Evolutionary conservation across 2,113 vertebrate genomes (phyloP), one percentile per base, ranked within the genome.

Genomic region (Oryzias curvinotus): DNA sequence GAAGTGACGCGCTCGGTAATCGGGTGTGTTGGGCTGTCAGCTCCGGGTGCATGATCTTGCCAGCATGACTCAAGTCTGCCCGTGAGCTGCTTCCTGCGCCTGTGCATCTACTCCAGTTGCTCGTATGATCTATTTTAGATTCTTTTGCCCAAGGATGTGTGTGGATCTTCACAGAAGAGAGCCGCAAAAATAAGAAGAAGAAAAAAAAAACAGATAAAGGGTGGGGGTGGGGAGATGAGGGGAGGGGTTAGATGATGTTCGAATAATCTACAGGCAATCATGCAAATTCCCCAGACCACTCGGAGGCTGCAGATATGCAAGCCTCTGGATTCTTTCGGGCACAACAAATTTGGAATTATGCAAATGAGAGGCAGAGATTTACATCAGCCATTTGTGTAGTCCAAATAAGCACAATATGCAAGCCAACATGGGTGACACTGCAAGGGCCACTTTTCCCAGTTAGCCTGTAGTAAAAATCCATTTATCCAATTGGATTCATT

Each of bases 51-150:
- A 86, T 86, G 85, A 88, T 90, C 88, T 90, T 88, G 88, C 90
- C 90, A 89, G 88, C 85, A 87, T 92, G 88, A 91, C 89, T 92
- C 88, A 91, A 91, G 87, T 89, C 82, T 91, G 89, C 87, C 87
- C 85, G 78, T 87, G 86, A 91, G 86, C 88, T 67, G 81, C 86
- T 85, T 85, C 87, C 85, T 82, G 78, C 75, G 82, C 85, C 82
- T 88, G 87, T 82, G 85, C 87, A 83, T 88, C 79, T 86, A 85
- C 83, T 86, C 76, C 87, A 81, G 79, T 91, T 82, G 83, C 81
- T 78, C 85, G 82, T 89, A 87, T 87, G 79, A 88, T 91, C 88
- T 91, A 91, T 91, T 92, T 92, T 88, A 84, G 83, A 88, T 79
- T 81, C 52, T 83, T 82, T 88, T 57, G 87, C 89, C 88, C 75